Evolutionary conservation across 53 echinoderm and acorn worm species (phyloP), one percentile per base, ranked within the genome.

Genomic region (Astropecten irregularis): DNA sequence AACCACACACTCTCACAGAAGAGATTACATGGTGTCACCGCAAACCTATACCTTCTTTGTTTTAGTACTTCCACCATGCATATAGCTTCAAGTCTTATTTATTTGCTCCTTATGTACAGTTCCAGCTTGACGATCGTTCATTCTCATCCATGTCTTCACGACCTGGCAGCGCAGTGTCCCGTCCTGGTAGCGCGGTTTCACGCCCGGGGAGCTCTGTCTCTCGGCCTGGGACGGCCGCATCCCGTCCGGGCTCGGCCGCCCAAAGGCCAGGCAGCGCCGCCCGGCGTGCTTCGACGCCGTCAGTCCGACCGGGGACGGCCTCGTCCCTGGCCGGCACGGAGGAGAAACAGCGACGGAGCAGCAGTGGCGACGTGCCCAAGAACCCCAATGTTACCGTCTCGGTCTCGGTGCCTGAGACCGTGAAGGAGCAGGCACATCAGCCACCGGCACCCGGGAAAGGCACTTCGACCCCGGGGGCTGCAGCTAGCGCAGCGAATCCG

Each of bases 101-200:
- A n/a, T n/a, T n/a, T n/a, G n/a, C n/a, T n/a, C n/a, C n/a, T n/a
- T n/a, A n/a, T n/a, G n/a, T n/a, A n/a, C 48, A 79, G 69, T 48
- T 69, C 53, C 81, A 81, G 23, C 23, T 68, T 7, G 79, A 81
- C 8, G 87, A 87, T 42, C 65, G 83, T 7, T 74, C 90, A 23
- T 76, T 70, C 26, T 84, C 90, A 0, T 84, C 90, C 3, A 49
- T 82, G 51, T 82, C 73, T 19, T 90, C 86, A 1, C 58, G 86
- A 23, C 85, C 90, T 0, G 90, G 90, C 18, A 81, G 74, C 28
- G 68, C 90, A 0, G 55, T 74, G 28, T 85, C 86, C 13, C 73
- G 89, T 13, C 89, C 89, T 25, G 83, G 89, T 46, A 66, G 74
- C 8, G 77, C 81, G 5, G 69, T 22, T 34, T 82, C 72, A 14